These are phyloP conservation scores for Frieseomelitta varia DNA, from an alignment of 1,140 invertebrate species.

Conservation along the genomic window DNA sequence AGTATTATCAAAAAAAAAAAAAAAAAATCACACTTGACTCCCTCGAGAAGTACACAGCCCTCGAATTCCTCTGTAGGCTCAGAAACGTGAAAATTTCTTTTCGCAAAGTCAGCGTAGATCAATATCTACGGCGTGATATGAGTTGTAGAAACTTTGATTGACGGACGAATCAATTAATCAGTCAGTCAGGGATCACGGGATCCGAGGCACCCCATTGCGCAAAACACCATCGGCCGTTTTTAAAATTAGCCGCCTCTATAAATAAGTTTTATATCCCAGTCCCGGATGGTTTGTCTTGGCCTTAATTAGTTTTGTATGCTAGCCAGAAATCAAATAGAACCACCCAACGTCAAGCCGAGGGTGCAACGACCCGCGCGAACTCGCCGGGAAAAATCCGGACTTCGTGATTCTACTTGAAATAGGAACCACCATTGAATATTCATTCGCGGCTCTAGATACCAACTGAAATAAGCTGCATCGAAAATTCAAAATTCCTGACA, in stretches of 20 bases:
- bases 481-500: neutral
- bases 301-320: slow-evolving; percentile 50
- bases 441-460: neutral
- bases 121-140: rapidly evolving
- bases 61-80: too few relatives aligned
- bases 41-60: too few relatives aligned
- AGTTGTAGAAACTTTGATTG: neutral
- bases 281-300: slow-evolving; percentile 49
- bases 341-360: slow-evolving; percentile 11
- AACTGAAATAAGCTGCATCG: slow-evolving; percentile 1
- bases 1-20: too few relatives aligned
- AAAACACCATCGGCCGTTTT: slow-evolving; percentile 40
- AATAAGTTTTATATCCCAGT: slow-evolving; percentile 52
- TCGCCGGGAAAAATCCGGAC: slow-evolving; percentile 5
- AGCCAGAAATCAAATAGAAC: slow-evolving; percentile 57
- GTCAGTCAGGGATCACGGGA: neutral
- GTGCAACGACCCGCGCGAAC: slow-evolving; percentile 56
- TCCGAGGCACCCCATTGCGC: slow-evolving; percentile 16
- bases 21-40: too few relatives aligned
- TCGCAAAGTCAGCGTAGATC: neutral
- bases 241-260: slow-evolving; percentile 54
- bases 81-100: neutral
- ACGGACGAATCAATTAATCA: neutral
- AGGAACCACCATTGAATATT: slow-evolving; percentile 20
- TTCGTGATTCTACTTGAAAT: slow-evolving; percentile 13